Conservation (phyloP, 2,113 vertebrate genomes). For the Uria aalge region DNA sequence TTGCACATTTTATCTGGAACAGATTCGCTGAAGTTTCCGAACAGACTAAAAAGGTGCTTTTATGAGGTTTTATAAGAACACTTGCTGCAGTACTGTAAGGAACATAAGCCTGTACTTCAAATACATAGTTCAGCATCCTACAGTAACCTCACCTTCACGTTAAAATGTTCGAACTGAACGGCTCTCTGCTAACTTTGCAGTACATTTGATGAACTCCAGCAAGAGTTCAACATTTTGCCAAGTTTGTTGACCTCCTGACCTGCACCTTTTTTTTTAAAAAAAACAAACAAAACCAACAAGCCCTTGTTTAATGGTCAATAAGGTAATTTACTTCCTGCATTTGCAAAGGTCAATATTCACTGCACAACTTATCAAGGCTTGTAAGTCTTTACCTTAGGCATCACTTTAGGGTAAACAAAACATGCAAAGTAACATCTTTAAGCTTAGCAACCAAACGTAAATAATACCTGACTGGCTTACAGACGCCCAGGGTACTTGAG, state of each 20-base stretch:
- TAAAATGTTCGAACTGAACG: background rate
- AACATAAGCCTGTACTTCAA: background rate
- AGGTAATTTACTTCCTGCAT: background rate
- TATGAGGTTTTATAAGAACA: background rate
- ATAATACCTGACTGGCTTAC: background rate
- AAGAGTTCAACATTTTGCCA: background rate
- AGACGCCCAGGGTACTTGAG: fast-evolving
- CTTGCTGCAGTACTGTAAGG: background rate
- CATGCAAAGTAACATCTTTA: background rate
- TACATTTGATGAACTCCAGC: background rate
- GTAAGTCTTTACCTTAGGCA: background rate
- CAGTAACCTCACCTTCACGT: background rate
- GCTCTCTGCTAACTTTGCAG: background rate
- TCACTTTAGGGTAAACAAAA: background rate
- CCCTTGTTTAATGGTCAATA: background rate
- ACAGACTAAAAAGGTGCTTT: background rate
- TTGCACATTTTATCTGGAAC: background rate
- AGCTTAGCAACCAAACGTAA: background rate
- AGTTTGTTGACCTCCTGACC: background rate
- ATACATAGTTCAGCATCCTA: background rate
- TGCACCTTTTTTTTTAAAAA: background rate
- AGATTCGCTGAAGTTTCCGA: background rate
- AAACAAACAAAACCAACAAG: background rate
- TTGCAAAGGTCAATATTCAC: background rate
- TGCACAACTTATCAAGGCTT: background rate